Conservation (phyloP, 2,113 vertebrate genomes). For the Seriola dumerili region DNA sequence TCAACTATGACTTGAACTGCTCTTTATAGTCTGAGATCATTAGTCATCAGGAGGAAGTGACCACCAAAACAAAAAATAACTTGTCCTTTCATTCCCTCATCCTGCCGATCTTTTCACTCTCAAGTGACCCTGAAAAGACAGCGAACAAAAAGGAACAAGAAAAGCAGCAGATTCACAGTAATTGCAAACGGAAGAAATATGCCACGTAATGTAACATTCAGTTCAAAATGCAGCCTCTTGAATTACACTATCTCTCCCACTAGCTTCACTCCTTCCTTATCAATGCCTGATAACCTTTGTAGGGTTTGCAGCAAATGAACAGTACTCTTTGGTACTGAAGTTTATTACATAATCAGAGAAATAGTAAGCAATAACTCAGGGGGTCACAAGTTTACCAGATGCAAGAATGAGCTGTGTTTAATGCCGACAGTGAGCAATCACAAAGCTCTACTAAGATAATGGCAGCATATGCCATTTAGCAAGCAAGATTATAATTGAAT, state of each 20-base stretch:
- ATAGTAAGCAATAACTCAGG: constrained; percentile 26
- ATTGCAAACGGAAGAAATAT: constrained; percentile 35
- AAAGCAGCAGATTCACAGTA: constrained; percentile 53
- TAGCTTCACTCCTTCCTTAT: constrained; percentile 60
- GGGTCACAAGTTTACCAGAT: constrained; percentile 57
- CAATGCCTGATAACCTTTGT: constrained; percentile 64
- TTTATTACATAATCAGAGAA: constrained; percentile 27
- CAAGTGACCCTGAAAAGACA: constrained; percentile 57
- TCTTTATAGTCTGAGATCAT: constrained; percentile 40
- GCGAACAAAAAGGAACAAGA: constrained; percentile 33
- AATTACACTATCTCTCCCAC: constrained; percentile 60
- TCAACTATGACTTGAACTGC: constrained; percentile 26
- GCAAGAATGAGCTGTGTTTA: constrained; percentile 5
- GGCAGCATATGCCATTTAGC: constrained; percentile 31
- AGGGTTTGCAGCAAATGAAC: constrained; percentile 46
- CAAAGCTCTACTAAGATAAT: constrained; percentile 20
- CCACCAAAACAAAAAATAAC: constrained; percentile 30
- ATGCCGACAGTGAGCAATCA: constrained; percentile 17
- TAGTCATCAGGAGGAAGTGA: constrained; percentile 26
- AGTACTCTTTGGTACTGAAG: constrained; percentile 31
- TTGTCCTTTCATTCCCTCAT: constrained; percentile 50
- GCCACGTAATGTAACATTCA: constrained; percentile 67
- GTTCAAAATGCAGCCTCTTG: constrained; percentile 67
- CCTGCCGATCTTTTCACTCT: constrained; percentile 46
- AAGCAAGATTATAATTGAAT: constrained; percentile 27